Evolutionary conservation across 2,797 vertebrate species (phyloP).

Genomic region (Carduelis carduelis): DNA sequence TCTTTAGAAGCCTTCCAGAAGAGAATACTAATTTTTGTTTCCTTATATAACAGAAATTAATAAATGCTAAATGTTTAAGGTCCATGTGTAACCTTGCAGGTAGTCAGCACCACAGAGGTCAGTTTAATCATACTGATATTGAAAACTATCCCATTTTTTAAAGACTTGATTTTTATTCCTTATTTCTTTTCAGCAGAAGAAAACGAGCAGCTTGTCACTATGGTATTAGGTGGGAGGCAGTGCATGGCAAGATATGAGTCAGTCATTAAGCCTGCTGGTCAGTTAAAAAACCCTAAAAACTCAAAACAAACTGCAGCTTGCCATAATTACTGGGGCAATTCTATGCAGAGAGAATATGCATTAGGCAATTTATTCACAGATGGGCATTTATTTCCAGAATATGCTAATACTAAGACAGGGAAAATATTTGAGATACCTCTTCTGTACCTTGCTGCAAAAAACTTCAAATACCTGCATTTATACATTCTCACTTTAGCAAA

Average conservation of each 20-base stretch:
- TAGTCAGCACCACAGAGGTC: not conserved
- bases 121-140: not conserved
- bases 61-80: not conserved
- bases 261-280: not conserved
- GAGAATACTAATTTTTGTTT: not conserved
- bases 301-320: not conserved
- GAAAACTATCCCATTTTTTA: not conserved
- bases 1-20: not conserved
- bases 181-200: not conserved
- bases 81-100: not conserved
- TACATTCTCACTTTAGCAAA: not conserved
- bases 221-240: not conserved
- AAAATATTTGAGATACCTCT: not conserved
- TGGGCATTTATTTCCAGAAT: not conserved
- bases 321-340: not conserved
- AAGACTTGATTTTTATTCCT: not conserved
- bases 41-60: not conserved
- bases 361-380: not conserved
- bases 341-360: not conserved
- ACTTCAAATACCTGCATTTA: not conserved
- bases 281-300: not conserved
- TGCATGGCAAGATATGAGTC: not conserved
- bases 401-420: not conserved
- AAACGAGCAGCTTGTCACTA: constrained; percentile 1
- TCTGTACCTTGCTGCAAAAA: not conserved